Evolutionary conservation across 1,140 invertebrate genomes (phyloP).

Genomic region (Varroa destructor): DNA sequence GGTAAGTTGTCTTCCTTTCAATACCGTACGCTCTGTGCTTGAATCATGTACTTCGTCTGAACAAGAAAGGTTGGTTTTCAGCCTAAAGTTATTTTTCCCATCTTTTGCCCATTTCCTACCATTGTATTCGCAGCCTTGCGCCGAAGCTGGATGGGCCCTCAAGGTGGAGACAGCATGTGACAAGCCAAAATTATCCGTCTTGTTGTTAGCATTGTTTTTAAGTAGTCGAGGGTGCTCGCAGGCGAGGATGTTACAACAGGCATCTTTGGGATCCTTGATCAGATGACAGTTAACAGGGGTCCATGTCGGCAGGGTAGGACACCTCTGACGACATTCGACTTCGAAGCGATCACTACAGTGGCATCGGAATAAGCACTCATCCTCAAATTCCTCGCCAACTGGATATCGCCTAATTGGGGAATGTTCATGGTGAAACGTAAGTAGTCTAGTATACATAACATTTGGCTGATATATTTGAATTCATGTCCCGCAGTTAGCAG

Average conservation of each 20-base stretch:
- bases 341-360: slow-evolving; percentile 38
- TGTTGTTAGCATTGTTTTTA: no score
- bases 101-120: neutral
- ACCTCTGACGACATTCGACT: slow-evolving; percentile 37
- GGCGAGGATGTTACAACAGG: slow-evolving; percentile 63
- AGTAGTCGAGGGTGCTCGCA: slow-evolving; percentile 50
- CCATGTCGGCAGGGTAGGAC: slow-evolving; percentile 25
- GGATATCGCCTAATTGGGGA: slow-evolving; percentile 31
- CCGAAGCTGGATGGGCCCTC: no score
- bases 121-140: slow-evolving; percentile 10
- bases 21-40: no score
- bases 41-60: no score
- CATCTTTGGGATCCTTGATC: slow-evolving; percentile 48
- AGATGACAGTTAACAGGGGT: slow-evolving; percentile 32
- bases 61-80: no score
- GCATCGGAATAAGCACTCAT: slow-evolving; percentile 36
- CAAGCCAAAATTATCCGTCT: no score
- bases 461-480: no score
- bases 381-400: slow-evolving; percentile 36
- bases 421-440: neutral
- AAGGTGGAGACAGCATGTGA: no score
- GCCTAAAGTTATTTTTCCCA: no score
- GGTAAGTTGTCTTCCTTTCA: no score
- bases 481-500: no score
- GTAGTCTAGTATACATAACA: no score